Conservation (phyloP, 1,140 invertebrate species). For the Gonatopus flavifemur region DNA sequence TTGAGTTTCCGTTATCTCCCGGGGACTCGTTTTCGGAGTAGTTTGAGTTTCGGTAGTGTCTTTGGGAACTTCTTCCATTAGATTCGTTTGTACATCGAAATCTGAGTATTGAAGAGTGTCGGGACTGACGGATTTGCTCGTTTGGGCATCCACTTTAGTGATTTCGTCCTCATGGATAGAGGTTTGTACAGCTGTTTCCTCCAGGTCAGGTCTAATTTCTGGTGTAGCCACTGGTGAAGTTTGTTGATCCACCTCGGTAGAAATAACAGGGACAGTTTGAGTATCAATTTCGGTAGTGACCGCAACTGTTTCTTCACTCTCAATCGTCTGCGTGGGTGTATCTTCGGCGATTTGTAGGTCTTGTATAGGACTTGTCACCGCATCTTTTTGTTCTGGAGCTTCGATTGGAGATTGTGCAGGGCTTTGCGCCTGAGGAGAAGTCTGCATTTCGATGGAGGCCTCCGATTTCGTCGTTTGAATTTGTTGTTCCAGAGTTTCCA, state of each 20-base stretch:
- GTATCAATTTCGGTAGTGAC: slow-evolving; percentile 34
- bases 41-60: slow-evolving; percentile 32
- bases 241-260: slow-evolving; percentile 32
- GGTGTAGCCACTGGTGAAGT: slow-evolving; percentile 17
- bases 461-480: slow-evolving; percentile 31
- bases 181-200: slow-evolving; percentile 40
- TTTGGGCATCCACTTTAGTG: slow-evolving; percentile 28
- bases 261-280: slow-evolving; percentile 33
- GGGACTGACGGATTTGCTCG: slow-evolving; percentile 21
- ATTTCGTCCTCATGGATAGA: slow-evolving; percentile 20
- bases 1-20: slow-evolving; percentile 17
- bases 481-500: slow-evolving; percentile 23
- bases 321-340: slow-evolving; percentile 22
- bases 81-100: not conserved
- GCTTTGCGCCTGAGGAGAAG: slow-evolving; percentile 29
- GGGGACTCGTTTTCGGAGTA: slow-evolving; percentile 21
- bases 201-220: slow-evolving; percentile 8
- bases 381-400: not conserved
- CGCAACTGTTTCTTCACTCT: not conserved
- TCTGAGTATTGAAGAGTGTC: slow-evolving; percentile 5
- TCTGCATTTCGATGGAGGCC: slow-evolving; percentile 34
- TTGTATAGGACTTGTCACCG: not conserved
- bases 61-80: slow-evolving; percentile 1
- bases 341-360: not conserved
- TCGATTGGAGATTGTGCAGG: slow-evolving; percentile 1